Evolutionary conservation across 2,797 vertebrate genomes (phyloP).

Genomic region (Simalia tracyae): DNA sequence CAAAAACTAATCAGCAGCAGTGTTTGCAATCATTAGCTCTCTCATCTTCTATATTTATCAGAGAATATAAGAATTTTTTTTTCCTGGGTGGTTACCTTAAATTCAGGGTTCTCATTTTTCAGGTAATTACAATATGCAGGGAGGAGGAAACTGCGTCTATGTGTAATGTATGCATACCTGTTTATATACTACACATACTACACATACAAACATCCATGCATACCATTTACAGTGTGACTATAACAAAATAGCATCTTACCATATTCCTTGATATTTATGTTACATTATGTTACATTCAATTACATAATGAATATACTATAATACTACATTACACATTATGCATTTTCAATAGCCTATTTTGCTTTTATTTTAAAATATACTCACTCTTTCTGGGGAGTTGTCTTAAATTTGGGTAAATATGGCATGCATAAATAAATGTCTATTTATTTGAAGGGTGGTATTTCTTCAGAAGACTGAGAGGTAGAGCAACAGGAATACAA

Average conservation of each 20-base stretch:
- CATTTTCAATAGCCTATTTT: neutral
- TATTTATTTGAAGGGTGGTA: neutral
- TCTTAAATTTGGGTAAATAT: neutral
- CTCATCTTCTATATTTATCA: too few species aligned
- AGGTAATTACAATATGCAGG: neutral
- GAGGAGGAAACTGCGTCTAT: neutral
- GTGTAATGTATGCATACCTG: neutral
- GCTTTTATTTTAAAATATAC: neutral
- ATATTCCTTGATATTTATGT: neutral
- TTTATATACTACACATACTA: neutral
- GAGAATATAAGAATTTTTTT: too few species aligned
- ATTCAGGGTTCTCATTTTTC: neutral
- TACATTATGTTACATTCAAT: neutral
- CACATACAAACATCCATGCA: neutral
- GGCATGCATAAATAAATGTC: neutral
- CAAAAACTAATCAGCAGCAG: too few species aligned
- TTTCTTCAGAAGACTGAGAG: neutral
- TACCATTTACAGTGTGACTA: neutral
- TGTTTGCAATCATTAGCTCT: too few species aligned
- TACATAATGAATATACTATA: neutral
- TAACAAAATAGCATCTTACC: neutral
- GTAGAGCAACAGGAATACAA: neutral
- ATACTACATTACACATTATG: neutral
- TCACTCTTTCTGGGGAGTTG: neutral
- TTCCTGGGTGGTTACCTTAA: neutral